These are phyloP conservation scores for Hippasteria phrygiana DNA, from an alignment of 53 echinoderm and acorn worm species.

Conservation along the genomic window DNA sequence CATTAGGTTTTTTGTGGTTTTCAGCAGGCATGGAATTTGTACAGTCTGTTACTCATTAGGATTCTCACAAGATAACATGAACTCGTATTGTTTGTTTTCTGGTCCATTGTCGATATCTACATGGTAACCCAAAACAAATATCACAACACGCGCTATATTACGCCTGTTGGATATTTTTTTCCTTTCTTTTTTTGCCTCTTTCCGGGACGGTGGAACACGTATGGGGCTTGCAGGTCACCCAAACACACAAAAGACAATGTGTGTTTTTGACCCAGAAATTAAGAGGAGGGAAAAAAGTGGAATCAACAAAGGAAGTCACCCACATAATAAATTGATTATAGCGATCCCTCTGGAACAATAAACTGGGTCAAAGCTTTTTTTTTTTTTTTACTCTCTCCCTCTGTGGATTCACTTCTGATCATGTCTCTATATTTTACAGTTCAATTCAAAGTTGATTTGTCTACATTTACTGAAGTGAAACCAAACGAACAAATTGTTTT, in stretches of 20 bases:
- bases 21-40: neutral
- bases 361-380: constrained; percentile 38
- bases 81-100: neutral
- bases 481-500: neutral
- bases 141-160: neutral
- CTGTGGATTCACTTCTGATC: neutral
- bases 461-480: neutral
- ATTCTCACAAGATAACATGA: neutral
- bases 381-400: neutral
- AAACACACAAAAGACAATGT: constrained; percentile 25
- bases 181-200: neutral
- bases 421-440: neutral
- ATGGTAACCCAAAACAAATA: constrained; percentile 24
- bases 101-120: neutral
- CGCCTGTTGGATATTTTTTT: neutral
- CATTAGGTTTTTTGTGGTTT: neutral
- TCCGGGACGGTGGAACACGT: neutral
- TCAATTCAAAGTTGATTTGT: neutral
- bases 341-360: constrained; percentile 29
- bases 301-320: constrained; percentile 66
- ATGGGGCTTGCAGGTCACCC: constrained; percentile 35
- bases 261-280: constrained; percentile 58
- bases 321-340: constrained; percentile 64
- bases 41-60: neutral
- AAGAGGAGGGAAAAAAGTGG: constrained; percentile 9